Base-by-base conservation (phyloP, 2,797 vertebrate species). In the Phoeniculus purpureus region DNA sequence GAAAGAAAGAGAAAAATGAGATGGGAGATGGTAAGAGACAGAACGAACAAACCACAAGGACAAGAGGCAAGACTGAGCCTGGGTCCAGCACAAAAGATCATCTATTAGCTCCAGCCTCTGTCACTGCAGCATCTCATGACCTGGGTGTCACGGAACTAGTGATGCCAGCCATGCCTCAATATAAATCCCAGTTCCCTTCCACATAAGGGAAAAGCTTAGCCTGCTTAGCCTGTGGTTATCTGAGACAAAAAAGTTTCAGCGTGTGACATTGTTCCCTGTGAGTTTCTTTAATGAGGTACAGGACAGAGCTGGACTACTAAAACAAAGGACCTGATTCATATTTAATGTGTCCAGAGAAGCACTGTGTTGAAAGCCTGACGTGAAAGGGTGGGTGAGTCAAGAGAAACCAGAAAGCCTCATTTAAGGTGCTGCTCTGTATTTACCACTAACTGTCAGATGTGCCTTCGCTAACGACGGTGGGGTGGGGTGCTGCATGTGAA, bases 301-400 rank as follows among this genome's bases (percentile, higher is more conserved):
- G 75, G 12, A 52, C 45, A 31, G 61, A 19, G 23, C 51, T 87
- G 71, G 61, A 27, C 81, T 59, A 55, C 75, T 86, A 11, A 72
- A 92, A 78, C 81, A 94, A 85, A 82, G 45, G 65, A 68, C 76
- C 76, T 31, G 68, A 73, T 89, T 75, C 65, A 80, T 90, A 74
- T 82, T 67, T 74, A 51, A 67, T 32, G 26, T 75, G 88, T 80
- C 84, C 85, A 89, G 81, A 95, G 90, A 90, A 70, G 68, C 32
- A 4, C 25, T 48, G 26, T 40, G 31, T 58, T 77, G 65, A 93
- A 91, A 91, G 43, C 20, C 81, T 85, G 65, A 88, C 68, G 91
- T 52, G 29, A 86, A 80, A 82, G 62, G 18, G 29, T 40, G 61
- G 77, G 37, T 67, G 61, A 91, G 82, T 37, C 64, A 74, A 74